A percentile compares a stretch with the other conserved stretches of the same genome.
Evolutionary conservation across 2,113 vertebrate species (phyloP).

Genomic region (Pteruthius melanotis): DNA sequence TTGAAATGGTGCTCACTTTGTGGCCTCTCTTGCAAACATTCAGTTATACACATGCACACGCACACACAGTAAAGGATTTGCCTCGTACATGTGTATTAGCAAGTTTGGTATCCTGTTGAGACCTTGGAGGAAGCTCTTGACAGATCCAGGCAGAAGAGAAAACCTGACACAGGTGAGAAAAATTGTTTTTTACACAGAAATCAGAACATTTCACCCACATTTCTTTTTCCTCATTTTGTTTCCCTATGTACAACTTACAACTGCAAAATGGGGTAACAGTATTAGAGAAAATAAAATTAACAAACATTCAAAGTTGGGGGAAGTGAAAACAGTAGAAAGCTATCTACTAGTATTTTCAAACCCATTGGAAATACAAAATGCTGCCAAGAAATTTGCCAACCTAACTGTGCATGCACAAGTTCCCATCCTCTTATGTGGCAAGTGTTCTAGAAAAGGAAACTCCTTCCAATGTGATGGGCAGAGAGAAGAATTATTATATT

Average conservation of each 20-base stretch:
- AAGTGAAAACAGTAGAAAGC: background rate
- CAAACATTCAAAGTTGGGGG: background rate
- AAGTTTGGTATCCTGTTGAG: constrained; percentile 8
- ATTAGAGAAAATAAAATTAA: background rate
- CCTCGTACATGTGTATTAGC: background rate
- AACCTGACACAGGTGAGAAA: background rate
- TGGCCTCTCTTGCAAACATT: constrained; percentile 26
- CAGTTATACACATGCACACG: background rate
- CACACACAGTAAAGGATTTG: background rate
- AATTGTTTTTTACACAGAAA: background rate
- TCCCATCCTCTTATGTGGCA: background rate
- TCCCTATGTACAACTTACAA: background rate
- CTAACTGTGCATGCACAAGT: background rate
- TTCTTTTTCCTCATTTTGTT: background rate
- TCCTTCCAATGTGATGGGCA: background rate
- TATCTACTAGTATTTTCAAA: background rate
- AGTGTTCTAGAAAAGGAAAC: background rate
- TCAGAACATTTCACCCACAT: background rate
- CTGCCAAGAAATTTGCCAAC: background rate
- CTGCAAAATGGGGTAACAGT: background rate
- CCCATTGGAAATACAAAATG: background rate
- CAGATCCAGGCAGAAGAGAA: background rate
- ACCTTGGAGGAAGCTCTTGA: constrained; percentile 18
- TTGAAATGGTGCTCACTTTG: constrained; percentile 38
- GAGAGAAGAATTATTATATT: background rate